A percentile compares a stretch with the other conserved stretches of the same genome.
Conservation (phyloP, 2,113 vertebrate species). For the Empidonax traillii region DNA sequence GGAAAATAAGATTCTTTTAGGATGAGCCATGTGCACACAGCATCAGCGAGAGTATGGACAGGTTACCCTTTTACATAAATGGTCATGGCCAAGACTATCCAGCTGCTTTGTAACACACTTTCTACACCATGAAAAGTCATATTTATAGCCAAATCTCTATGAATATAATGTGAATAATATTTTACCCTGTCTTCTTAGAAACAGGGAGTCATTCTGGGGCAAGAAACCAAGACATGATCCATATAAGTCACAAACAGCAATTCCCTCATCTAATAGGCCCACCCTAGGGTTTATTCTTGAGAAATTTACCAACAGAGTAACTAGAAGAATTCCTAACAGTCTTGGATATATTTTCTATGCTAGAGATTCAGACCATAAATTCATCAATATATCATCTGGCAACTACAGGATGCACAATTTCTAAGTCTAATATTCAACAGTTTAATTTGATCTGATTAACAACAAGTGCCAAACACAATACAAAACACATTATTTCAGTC, state of each 20-base stretch:
- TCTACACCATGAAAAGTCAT: not conserved
- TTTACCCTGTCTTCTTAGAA: not conserved
- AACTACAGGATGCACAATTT: not conserved
- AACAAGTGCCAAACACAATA: not conserved
- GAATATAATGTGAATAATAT: not conserved
- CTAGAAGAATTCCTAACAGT: not conserved
- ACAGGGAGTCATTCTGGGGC: not conserved
- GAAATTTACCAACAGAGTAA: not conserved
- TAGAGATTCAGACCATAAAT: not conserved
- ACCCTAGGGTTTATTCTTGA: not conserved
- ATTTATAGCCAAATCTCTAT: not conserved
- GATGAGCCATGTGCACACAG: not conserved
- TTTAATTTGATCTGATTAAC: not conserved
- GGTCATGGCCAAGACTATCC: not conserved
- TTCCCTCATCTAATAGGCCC: not conserved
- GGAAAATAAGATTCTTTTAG: not conserved
- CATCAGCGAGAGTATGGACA: not conserved
- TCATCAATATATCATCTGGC: not conserved
- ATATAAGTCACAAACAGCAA: not conserved
- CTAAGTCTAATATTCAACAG: not conserved
- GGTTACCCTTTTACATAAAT: not conserved
- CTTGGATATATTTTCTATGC: not conserved
- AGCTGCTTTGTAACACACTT: conserved; percentile 1
- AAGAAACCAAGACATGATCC: not conserved
- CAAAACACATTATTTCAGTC: not conserved